Evolutionary conservation across 2,113 vertebrate genomes (phyloP).

Genomic region (Pelmatolapia mariae): DNA sequence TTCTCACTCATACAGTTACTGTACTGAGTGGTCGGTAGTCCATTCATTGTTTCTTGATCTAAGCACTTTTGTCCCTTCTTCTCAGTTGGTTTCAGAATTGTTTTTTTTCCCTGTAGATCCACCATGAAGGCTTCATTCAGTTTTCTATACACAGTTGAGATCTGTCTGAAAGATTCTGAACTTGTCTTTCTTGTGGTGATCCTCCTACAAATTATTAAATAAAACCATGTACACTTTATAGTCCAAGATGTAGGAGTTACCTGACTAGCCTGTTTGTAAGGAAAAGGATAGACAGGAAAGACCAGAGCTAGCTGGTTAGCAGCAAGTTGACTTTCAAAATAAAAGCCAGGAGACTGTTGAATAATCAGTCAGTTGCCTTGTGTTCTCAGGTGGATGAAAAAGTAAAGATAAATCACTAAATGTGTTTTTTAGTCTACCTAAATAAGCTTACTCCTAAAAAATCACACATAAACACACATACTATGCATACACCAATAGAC

Average conservation of each 20-base stretch:
- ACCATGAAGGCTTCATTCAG: background rate
- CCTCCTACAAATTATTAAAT: background rate
- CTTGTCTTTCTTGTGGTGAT: background rate
- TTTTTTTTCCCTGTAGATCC: fast-evolving
- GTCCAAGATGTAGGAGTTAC: background rate
- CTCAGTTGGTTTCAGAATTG: background rate
- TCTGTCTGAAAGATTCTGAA: background rate
- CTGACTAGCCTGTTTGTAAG: background rate
- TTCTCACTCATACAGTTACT: background rate
- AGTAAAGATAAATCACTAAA: background rate
- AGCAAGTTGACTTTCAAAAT: background rate
- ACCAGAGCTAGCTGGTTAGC: background rate
- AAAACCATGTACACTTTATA: background rate
- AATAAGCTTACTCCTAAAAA: background rate
- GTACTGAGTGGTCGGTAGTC: background rate
- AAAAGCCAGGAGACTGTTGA: background rate
- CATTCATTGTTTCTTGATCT: background rate
- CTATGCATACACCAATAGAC: background rate
- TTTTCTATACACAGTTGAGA: background rate
- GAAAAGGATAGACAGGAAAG: background rate
- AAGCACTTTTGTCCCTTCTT: background rate
- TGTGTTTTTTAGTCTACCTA: background rate
- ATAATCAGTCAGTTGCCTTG: background rate
- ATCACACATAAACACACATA: background rate
- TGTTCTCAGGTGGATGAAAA: background rate